Percentiles rank a stretch among this genome's conserved stretches.
phyloP scores from a whole-genome alignment of 2,113 vertebrate genomes.

The Pelecanoides urinatrix region DNA sequence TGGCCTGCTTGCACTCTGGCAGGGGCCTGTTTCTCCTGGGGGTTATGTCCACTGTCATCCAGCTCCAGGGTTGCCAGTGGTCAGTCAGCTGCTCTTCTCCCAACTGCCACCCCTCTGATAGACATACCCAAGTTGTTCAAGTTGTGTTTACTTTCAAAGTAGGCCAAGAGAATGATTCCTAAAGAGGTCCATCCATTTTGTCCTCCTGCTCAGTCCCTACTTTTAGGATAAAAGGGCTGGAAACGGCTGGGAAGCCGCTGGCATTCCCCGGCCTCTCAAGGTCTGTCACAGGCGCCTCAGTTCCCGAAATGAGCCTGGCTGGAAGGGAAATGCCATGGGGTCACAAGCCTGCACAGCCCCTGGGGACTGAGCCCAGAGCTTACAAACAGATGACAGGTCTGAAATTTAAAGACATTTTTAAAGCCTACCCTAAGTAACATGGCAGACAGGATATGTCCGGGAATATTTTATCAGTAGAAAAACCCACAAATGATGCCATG shows the following conservation, averaged over 20 bases:
- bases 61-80: not conserved
- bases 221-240: not conserved
- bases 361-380: not conserved
- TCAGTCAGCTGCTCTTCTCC: not conserved
- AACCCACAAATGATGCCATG: not conserved
- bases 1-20: not conserved
- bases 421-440: not conserved
- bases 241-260: not conserved
- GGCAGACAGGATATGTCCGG: not conserved
- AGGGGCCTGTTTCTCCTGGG: not conserved
- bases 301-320: not conserved
- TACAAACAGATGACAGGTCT: not conserved
- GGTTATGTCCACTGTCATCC: not conserved
- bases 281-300: not conserved
- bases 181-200: not conserved
- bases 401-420: not conserved
- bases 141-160: not conserved
- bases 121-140: not conserved
- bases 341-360: not conserved
- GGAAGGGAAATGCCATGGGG: not conserved
- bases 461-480: not conserved
- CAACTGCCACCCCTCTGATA: not conserved
- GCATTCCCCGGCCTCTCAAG: not conserved
- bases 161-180: not conserved
- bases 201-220: accelerated